A percentile compares a stretch with the other conserved stretches of the same genome.
phyloP scores from a whole-genome alignment of 2,888 invertebrate species.

The Xanthia icteritia region DNA sequence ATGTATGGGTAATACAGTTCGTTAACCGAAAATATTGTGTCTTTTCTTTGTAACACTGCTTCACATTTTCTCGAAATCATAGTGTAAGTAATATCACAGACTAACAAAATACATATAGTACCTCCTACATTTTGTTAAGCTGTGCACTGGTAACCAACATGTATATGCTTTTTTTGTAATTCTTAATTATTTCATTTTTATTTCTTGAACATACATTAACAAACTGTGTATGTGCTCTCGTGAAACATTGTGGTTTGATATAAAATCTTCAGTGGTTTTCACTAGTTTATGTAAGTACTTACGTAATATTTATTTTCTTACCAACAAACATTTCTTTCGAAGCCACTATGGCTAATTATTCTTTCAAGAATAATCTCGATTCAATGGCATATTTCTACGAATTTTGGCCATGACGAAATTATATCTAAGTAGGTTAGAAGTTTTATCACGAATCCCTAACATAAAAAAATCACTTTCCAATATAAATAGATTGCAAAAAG shows the following conservation, averaged over 20 bases:
- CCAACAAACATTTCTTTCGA: not conserved
- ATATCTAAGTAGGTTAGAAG: not conserved
- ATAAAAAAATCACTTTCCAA: conserved; percentile 18
- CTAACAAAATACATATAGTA: not conserved
- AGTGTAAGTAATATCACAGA: not conserved
- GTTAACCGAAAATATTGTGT: conserved; percentile 34
- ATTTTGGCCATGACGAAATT: not conserved
- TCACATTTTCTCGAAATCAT: conserved; percentile 17
- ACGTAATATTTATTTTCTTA: not conserved
- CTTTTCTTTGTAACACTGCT: conserved; percentile 7
- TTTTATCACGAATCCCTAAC: not conserved
- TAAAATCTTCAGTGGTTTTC: not conserved
- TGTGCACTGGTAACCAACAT: not conserved
- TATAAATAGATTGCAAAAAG: conserved; percentile 36
- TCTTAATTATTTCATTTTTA: too few species aligned
- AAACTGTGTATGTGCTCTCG: not conserved
- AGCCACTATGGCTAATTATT: not conserved
- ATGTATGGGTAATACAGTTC: conserved; percentile 39
- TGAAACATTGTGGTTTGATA: not conserved
- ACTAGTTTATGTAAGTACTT: not conserved
- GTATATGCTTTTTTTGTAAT: not conserved
- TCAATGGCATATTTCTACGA: not conserved
- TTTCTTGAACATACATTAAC: too few species aligned
- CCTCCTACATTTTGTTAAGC: not conserved
- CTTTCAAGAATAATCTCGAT: not conserved